phyloP scores from a whole-genome alignment of 2,888 invertebrate species.

The Drosophila birchii region DNA sequence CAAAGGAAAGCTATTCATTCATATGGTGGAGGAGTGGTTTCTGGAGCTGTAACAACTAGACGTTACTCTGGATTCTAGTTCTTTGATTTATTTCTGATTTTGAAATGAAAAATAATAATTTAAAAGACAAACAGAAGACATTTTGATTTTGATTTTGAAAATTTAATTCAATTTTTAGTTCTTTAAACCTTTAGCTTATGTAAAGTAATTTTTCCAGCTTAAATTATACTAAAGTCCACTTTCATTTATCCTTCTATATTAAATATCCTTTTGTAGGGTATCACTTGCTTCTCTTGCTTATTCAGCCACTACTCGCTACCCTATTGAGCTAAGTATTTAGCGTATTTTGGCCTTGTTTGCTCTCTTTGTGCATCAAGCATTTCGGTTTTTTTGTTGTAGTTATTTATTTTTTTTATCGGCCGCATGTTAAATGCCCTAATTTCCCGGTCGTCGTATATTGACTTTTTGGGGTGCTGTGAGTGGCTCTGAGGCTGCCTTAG shows the following conservation, averaged over 20 bases:
- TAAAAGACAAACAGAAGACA: no score
- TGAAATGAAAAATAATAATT: not conserved
- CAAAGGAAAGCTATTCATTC: constrained; percentile 61
- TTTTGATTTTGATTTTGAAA: not conserved
- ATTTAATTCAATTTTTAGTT: not conserved
- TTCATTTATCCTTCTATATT: not conserved
- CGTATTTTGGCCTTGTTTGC: constrained; percentile 34
- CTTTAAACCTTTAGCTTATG: no score
- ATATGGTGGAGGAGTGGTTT: not conserved
- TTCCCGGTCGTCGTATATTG: constrained; percentile 46
- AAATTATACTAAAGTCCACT: not conserved
- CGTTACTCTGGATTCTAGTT: not conserved
- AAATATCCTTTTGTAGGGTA: constrained; percentile 6
- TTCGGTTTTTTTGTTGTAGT: constrained; percentile 14
- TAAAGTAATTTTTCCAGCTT: not conserved
- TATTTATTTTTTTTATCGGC: constrained; percentile 42
- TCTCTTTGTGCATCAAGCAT: constrained; percentile 11
- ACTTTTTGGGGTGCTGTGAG: constrained; percentile 24
- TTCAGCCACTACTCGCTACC: not conserved
- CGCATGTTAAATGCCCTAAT: constrained; percentile 79
- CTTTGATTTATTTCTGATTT: not conserved
- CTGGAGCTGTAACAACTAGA: not conserved
- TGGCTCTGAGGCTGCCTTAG: constrained; percentile 48
- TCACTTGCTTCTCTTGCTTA: no score
- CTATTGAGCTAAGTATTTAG: constrained; percentile 32